Evolutionary conservation across 1,140 invertebrate genomes (phyloP).

Genomic region (Plectrocnemia conspersa): DNA sequence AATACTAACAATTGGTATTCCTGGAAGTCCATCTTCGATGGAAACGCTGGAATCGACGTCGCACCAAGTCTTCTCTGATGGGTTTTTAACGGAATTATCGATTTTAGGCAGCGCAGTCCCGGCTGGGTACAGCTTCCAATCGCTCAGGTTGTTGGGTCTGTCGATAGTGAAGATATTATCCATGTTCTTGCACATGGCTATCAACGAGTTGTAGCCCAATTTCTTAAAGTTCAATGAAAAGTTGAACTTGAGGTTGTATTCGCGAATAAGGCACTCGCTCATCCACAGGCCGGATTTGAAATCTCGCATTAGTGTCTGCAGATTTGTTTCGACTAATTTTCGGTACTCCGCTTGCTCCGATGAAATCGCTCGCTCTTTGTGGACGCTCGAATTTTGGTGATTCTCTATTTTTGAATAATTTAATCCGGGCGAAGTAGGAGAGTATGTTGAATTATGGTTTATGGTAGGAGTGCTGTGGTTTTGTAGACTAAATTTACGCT

Average conservation of each 20-base stretch:
- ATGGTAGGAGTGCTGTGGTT: too few relatives aligned
- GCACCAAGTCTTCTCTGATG: not conserved
- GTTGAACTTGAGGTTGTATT: slow-evolving; percentile 16
- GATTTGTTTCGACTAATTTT: too few relatives aligned
- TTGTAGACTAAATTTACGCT: too few relatives aligned
- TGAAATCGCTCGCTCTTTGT: too few relatives aligned
- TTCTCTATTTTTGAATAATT: too few relatives aligned
- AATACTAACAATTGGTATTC: slow-evolving; percentile 15
- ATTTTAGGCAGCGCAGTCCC: not conserved
- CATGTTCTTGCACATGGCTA: slow-evolving; percentile 14
- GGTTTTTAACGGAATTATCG: not conserved
- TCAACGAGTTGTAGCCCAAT: slow-evolving; percentile 12
- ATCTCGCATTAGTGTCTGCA: too few relatives aligned
- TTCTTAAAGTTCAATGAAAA: slow-evolving; percentile 2
- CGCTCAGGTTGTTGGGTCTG: not conserved
- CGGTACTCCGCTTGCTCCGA: too few relatives aligned
- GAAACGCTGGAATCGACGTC: not conserved
- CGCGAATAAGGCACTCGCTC: slow-evolving; percentile 4
- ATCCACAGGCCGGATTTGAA: too few relatives aligned
- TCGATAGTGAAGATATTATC: slow-evolving; percentile 18
- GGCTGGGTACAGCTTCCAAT: slow-evolving; percentile 16
- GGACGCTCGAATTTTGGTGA: too few relatives aligned
- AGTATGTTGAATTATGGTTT: too few relatives aligned
- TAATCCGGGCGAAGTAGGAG: too few relatives aligned
- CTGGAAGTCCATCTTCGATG: slow-evolving; percentile 10